These are phyloP conservation scores for Corythornis madagascariensis DNA, from an alignment of 2,113 vertebrate genomes.

Conservation along the genomic window DNA sequence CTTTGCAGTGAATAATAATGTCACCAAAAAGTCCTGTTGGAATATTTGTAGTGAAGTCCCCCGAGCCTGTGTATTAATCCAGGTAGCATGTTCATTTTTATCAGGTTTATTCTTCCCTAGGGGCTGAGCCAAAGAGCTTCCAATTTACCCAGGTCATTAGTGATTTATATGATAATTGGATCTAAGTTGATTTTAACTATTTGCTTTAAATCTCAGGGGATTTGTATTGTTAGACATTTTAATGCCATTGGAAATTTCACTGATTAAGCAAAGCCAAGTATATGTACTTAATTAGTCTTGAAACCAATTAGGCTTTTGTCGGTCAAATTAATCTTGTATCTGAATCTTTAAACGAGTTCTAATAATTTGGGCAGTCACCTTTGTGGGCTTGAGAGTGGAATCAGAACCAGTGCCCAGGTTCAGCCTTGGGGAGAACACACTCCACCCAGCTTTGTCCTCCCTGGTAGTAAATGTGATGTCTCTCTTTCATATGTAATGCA, in stretches of 20 bases:
- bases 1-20: neutral
- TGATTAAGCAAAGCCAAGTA: conserved; percentile 59
- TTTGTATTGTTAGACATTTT: conserved; percentile 52
- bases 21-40: neutral
- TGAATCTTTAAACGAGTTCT: conserved; percentile 29
- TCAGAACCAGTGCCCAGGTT: neutral
- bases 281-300: conserved; percentile 61
- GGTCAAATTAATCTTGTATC: conserved; percentile 46
- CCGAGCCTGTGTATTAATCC: conserved; percentile 29
- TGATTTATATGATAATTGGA: conserved; percentile 71
- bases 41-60: conserved; percentile 25
- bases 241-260: conserved; percentile 62
- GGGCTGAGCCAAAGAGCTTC: conserved; percentile 59
- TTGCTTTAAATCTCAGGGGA: conserved; percentile 59
- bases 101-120: conserved; percentile 59
- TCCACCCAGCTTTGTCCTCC: neutral
- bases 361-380: conserved; percentile 41
- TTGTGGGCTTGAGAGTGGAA: neutral
- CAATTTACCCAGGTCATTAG: conserved; percentile 64
- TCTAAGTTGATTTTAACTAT: conserved; percentile 71
- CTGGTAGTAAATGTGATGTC: neutral
- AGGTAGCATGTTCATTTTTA: conserved; percentile 57
- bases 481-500: neutral
- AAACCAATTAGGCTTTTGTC: conserved; percentile 57
- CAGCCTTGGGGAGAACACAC: neutral